Conservation (phyloP, 2,113 vertebrate genomes). For the Lophius piscatorius region DNA sequence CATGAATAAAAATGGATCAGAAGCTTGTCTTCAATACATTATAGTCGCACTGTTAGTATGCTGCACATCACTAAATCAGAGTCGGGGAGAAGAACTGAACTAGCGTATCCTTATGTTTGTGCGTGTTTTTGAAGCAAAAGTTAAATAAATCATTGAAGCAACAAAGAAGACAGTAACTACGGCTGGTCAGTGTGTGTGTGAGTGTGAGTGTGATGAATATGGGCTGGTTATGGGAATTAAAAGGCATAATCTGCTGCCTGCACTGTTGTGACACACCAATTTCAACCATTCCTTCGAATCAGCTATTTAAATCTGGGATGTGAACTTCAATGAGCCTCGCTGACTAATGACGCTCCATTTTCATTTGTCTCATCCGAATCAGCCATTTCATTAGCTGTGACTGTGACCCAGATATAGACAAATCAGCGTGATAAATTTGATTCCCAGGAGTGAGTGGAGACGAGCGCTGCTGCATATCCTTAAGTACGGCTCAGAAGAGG, state of each 20-base stretch:
- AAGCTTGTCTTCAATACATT: constrained; percentile 3
- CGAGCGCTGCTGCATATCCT: constrained; percentile 24
- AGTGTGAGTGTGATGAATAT: constrained; percentile 7
- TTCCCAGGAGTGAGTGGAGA: constrained; percentile 20
- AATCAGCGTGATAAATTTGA: constrained; percentile 49
- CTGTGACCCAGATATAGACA: constrained; percentile 61
- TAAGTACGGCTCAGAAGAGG: constrained; percentile 10
- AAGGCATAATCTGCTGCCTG: constrained; percentile 38
- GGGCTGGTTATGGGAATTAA: constrained; percentile 50
- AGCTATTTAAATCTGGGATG: constrained; percentile 47
- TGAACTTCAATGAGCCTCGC: constrained; percentile 40
- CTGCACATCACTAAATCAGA: constrained; percentile 1
- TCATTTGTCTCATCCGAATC: constrained; percentile 42
- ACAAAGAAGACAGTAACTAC: no score
- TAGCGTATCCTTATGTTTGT: no score
- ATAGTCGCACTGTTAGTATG: neutral
- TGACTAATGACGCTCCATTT: constrained; percentile 56
- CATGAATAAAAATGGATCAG: constrained; percentile 25
- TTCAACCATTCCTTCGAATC: constrained; percentile 60
- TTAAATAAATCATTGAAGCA: no score
- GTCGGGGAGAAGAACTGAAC: neutral
- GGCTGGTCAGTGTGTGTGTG: constrained; percentile 4
- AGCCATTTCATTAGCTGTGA: constrained; percentile 46
- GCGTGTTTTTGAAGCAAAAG: no score
- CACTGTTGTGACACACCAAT: constrained; percentile 42